phyloP scores from a whole-genome alignment of 2,797 vertebrate genomes.

The Poeciliopsis infans region DNA sequence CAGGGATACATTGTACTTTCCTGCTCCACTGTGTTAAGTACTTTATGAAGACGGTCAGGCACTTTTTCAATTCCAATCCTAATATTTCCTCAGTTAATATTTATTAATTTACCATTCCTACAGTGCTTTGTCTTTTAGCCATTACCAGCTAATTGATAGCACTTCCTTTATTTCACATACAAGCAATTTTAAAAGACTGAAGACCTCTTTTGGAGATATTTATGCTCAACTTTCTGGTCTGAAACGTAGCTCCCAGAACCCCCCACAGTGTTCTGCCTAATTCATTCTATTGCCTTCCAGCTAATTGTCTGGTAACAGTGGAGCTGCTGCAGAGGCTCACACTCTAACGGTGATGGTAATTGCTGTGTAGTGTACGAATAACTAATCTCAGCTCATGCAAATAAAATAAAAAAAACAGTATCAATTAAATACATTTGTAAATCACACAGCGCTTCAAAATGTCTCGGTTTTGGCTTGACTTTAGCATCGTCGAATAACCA shows the following conservation, averaged over 20 bases:
- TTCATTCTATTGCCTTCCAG: slow-evolving; percentile 3
- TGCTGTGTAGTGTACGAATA: slow-evolving; percentile 8
- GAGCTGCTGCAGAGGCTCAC: background rate
- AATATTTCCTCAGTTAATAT: background rate
- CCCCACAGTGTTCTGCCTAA: background rate
- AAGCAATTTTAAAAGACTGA: background rate
- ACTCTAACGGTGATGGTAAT: slow-evolving; percentile 11
- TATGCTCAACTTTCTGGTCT: background rate
- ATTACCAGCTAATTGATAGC: background rate
- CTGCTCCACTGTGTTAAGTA: background rate
- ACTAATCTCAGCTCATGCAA: slow-evolving; percentile 8
- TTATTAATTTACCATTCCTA: background rate
- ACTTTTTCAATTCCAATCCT: background rate
- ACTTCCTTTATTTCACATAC: background rate
- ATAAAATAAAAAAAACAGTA: background rate
- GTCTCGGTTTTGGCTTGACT: background rate
- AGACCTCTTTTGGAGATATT: background rate
- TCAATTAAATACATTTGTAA: slow-evolving; percentile 22
- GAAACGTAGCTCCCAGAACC: background rate
- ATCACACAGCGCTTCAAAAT: slow-evolving; percentile 20
- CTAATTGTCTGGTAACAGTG: slow-evolving; percentile 3
- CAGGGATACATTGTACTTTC: background rate
- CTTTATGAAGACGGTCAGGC: background rate
- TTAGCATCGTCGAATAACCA: background rate
- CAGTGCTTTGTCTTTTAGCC: background rate